phyloP scores from a whole-genome alignment of 2,797 vertebrate species.

The Epinephelus coioides region DNA sequence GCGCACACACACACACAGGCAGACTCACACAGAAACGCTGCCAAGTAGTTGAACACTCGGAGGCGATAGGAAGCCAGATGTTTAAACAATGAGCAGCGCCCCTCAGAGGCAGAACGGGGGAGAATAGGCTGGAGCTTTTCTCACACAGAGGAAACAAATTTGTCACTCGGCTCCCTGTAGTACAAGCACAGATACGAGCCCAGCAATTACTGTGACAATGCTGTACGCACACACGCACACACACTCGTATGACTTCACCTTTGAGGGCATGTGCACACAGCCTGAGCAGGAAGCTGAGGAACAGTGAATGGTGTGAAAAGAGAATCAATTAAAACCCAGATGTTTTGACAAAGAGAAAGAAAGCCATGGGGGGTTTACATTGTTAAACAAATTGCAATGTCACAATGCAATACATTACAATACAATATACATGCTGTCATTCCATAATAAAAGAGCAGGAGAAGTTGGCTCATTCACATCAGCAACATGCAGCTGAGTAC shows the following conservation, averaged over 20 bases:
- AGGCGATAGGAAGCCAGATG: conserved; percentile 70
- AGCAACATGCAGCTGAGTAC: conserved; percentile 33
- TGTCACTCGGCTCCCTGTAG: conserved; percentile 33
- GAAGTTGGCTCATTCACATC: conserved; percentile 46
- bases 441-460: conserved; percentile 32
- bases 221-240: conserved; percentile 13
- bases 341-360: conserved; percentile 70
- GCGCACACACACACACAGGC: not conserved
- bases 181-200: conserved; percentile 37
- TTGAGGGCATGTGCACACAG: conserved; percentile 39
- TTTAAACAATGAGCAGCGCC: conserved; percentile 71
- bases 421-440: conserved; percentile 49
- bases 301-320: conserved; percentile 39
- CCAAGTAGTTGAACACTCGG: conserved; percentile 25
- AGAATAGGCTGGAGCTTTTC: conserved; percentile 40
- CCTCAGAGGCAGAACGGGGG: conserved; percentile 51
- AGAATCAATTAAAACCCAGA: conserved; percentile 67
- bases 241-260: conserved; percentile 49
- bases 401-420: conserved; percentile 45
- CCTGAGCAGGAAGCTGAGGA: conserved; percentile 55
- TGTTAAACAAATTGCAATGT: conserved; percentile 62
- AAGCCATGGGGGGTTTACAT: conserved; percentile 11
- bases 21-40: conserved; percentile 21
- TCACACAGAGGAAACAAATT: conserved; percentile 36
- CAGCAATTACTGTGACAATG: conserved; percentile 70